Evolutionary conservation across 2,888 invertebrate species (phyloP).

Genomic region (Palloptera scutellata): DNA sequence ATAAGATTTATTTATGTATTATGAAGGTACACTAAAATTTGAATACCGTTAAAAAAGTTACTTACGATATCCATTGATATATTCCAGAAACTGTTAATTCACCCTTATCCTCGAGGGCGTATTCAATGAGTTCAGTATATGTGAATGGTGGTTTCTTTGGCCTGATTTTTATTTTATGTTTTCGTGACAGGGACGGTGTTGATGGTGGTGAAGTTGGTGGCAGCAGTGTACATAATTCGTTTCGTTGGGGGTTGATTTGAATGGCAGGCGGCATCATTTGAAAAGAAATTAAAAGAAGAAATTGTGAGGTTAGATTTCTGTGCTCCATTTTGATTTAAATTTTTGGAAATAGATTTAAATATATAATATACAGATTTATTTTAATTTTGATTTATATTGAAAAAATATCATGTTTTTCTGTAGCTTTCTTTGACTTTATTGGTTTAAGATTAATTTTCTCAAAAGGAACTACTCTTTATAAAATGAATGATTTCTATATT

Average conservation of each 20-base stretch:
- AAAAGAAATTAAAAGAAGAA: not conserved
- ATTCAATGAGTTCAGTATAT: conserved; percentile 89
- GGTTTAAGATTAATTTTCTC: too few relatives aligned
- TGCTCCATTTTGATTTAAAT: conserved; percentile 20
- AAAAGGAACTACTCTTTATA: too few relatives aligned
- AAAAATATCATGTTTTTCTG: too few relatives aligned
- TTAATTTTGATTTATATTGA: too few relatives aligned
- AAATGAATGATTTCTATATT: too few relatives aligned
- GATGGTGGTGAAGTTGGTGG: conserved; percentile 20
- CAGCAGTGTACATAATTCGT: conserved; percentile 43
- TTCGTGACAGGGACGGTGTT: conserved; percentile 15
- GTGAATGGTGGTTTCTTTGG: conserved; percentile 87
- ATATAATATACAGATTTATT: not conserved
- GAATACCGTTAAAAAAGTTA: conserved; percentile 49
- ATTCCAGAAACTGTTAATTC: conserved; percentile 90
- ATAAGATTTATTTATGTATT: conserved; percentile 19
- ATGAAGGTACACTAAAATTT: not conserved
- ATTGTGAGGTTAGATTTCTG: conserved; percentile 20
- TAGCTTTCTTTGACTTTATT: too few relatives aligned
- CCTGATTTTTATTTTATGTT: conserved; percentile 52
- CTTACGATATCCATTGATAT: conserved; percentile 95
- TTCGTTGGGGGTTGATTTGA: conserved; percentile 20
- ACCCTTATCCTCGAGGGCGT: conserved; percentile 84
- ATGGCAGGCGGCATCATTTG: conserved; percentile 1
- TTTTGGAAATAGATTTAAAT: not conserved